Percentiles rank a stretch among this genome's conserved stretches.
Evolutionary conservation across 2,113 vertebrate species (phyloP).

Genomic region (Vulpes ferrilata): DNA sequence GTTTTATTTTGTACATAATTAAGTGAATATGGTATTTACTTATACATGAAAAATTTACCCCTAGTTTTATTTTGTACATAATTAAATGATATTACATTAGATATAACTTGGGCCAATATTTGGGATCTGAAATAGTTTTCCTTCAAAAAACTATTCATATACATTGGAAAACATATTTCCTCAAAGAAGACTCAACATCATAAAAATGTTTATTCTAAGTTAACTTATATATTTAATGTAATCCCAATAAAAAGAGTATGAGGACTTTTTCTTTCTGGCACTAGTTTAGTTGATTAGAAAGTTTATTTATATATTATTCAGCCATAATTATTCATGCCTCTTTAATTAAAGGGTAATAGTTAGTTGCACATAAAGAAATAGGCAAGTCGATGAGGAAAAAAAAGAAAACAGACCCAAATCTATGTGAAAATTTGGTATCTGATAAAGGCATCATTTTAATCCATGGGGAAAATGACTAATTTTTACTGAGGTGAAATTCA

Average conservation of each 20-base stretch:
- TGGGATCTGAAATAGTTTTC: background rate
- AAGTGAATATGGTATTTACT: background rate
- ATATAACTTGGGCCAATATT: background rate
- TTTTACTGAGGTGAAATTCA: constrained; percentile 40
- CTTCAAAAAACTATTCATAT: constrained; percentile 24
- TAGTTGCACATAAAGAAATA: background rate
- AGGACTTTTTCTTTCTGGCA: background rate
- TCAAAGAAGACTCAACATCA: constrained; percentile 29
- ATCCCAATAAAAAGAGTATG: constrained; percentile 13
- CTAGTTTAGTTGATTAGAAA: constrained; percentile 33
- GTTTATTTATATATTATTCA: background rate
- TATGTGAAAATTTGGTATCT: background rate
- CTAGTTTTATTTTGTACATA: too few relatives aligned
- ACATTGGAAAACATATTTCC: constrained; percentile 1
- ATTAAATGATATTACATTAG: constrained; percentile 13
- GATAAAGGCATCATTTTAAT: constrained; percentile 40
- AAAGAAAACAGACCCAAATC: constrained; percentile 22
- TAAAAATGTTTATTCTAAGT: constrained; percentile 22
- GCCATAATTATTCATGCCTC: background rate
- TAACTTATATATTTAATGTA: constrained; percentile 55
- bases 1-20: too few relatives aligned
- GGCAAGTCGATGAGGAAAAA: background rate
- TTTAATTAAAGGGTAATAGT: background rate
- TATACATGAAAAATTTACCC: constrained; percentile 10
- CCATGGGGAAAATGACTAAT: background rate